phyloP scores from a whole-genome alignment of 1,140 invertebrate species.

The Sminthurinus signatus region DNA sequence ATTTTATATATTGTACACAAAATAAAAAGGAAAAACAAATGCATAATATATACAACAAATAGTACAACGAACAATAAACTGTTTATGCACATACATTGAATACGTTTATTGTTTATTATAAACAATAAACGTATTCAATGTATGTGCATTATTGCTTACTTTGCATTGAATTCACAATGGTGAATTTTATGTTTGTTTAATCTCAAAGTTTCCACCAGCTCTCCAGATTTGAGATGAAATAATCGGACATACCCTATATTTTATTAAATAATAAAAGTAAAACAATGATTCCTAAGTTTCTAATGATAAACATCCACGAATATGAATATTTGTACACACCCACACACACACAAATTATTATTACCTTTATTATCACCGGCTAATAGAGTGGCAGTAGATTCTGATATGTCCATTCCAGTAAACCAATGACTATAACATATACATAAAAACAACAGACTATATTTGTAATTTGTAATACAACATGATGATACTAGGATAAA shows the following conservation, averaged over 20 bases:
- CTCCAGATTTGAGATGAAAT: slow-evolving; percentile 21
- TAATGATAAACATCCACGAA: not conserved
- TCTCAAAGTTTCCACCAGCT: not conserved
- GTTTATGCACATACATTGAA: not conserved
- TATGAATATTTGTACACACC: not conserved
- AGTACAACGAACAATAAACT: not conserved
- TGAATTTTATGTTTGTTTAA: slow-evolving; percentile 35
- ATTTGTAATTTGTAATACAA: too few species aligned
- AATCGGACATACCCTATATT: slow-evolving; percentile 11
- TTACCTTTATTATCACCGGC: slow-evolving; percentile 27
- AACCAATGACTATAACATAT: too few species aligned
- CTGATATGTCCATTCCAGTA: slow-evolving; percentile 30
- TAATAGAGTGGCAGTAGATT: slow-evolving; percentile 8
- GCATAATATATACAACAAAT: not conserved
- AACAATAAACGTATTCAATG: not conserved
- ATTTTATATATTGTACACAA: not conserved
- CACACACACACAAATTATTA: not conserved
- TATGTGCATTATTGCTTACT: too few species aligned
- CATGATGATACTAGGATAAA: too few species aligned
- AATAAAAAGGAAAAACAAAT: not conserved
- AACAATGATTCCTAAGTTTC: not conserved
- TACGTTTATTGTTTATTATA: not conserved
- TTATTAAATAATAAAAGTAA: too few species aligned
- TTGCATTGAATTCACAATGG: slow-evolving; percentile 35
- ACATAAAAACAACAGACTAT: too few species aligned